phyloP scores from a whole-genome alignment of 2,888 invertebrate genomes.

The Archaeoteleia sp. region DNA sequence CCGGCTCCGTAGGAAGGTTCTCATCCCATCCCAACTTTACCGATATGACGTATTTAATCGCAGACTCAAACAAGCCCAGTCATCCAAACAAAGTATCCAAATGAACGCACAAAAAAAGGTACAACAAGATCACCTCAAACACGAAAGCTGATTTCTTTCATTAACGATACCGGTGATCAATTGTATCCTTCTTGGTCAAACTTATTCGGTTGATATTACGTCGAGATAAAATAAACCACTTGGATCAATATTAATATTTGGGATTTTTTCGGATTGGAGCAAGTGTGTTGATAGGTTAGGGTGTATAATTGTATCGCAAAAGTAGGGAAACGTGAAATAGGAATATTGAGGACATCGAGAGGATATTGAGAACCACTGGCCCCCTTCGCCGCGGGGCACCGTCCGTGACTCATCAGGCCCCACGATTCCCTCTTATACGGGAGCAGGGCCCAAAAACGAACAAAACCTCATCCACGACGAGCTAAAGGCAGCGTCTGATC shows the following conservation, averaged over 20 bases:
- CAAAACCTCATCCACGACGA: conserved; percentile 61
- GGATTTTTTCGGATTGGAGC: no score
- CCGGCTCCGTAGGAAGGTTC: conserved; percentile 67
- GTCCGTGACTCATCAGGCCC: conserved; percentile 75
- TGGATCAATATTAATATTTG: no score
- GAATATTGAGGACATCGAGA: conserved; percentile 21
- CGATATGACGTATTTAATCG: neutral
- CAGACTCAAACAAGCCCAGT: no score
- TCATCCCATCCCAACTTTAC: conserved; percentile 58
- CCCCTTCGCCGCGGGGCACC: conserved; percentile 71
- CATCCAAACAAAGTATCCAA: no score
- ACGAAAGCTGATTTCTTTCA: no score
- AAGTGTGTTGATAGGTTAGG: neutral
- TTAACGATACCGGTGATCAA: neutral
- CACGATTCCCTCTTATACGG: conserved; percentile 72
- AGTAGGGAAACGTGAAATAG: no score
- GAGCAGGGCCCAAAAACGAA: conserved; percentile 70
- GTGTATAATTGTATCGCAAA: no score
- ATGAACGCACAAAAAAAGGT: no score
- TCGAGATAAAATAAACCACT: no score
- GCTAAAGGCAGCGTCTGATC: conserved; percentile 70
- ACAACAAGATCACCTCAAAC: no score
- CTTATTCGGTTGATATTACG: no score
- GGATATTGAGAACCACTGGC: conserved; percentile 70
- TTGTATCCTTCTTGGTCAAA: neutral